A percentile compares a stretch with the other conserved stretches of the same genome.
These are phyloP conservation scores for Erinaceus europaeus DNA, from an alignment of 2,113 vertebrate species.

Conservation along the genomic window DNA sequence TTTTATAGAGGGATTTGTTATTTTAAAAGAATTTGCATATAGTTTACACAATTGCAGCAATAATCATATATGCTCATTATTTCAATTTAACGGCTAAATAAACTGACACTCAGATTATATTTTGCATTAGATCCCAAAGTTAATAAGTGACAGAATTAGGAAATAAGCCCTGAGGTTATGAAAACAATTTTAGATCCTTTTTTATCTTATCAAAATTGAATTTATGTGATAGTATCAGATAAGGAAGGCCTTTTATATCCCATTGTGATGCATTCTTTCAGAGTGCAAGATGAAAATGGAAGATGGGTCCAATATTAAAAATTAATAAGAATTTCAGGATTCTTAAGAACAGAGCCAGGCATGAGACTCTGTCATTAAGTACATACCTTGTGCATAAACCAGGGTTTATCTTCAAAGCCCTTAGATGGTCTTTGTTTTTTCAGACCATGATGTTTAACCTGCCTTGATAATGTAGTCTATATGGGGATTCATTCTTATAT, in stretches of 20 bases:
- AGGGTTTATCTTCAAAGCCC: background rate
- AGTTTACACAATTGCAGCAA: conserved; percentile 20
- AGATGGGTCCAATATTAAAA: background rate
- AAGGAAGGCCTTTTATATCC: background rate
- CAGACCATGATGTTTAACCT: background rate
- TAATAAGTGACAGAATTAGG: background rate
- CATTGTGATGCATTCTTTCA: background rate
- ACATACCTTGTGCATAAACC: background rate
- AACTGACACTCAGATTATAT: background rate
- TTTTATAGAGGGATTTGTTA: background rate
- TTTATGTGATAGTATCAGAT: background rate
- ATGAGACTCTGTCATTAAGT: background rate
- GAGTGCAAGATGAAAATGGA: background rate
- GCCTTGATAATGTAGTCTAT: background rate
- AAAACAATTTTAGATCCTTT: background rate
- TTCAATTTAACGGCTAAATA: conserved; percentile 2
- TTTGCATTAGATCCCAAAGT: background rate
- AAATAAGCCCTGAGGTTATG: background rate
- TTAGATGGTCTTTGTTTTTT: background rate
- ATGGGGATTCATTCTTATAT: background rate
- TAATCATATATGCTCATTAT: background rate
- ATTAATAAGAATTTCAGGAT: background rate
- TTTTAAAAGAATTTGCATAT: background rate
- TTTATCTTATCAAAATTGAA: background rate
- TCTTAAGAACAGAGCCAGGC: background rate